These are phyloP conservation scores for Amniataba percoides DNA, from an alignment of 2,797 vertebrate species.

Conservation along the genomic window DNA sequence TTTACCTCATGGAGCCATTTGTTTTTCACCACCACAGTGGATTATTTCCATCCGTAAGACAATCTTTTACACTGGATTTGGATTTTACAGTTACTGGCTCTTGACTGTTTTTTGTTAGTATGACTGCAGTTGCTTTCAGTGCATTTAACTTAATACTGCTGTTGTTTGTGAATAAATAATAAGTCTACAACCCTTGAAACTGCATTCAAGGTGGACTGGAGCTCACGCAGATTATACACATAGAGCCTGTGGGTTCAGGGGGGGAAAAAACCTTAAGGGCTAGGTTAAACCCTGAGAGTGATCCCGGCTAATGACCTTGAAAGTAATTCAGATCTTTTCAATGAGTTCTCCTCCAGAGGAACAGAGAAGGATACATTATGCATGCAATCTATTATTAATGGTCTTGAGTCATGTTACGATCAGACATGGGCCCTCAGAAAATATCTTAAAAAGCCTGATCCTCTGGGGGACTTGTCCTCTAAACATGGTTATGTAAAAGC, in stretches of 20 bases:
- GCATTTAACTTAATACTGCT: background rate
- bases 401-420: conserved; percentile 85
- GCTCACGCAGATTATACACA: background rate
- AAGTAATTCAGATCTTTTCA: conserved; percentile 74
- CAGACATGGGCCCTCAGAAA: conserved; percentile 71
- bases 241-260: background rate
- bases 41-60: background rate
- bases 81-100: background rate
- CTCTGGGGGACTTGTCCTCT: conserved; percentile 39
- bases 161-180: background rate
- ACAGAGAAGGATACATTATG: conserved; percentile 83
- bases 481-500: conserved; percentile 40
- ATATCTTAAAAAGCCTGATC: conserved; percentile 52
- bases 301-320: conserved; percentile 79
- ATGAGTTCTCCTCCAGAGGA: conserved; percentile 67
- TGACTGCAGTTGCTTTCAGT: background rate
- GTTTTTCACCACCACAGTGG: background rate
- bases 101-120: background rate
- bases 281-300: conserved; percentile 30
- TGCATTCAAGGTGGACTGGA: background rate
- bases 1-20: background rate
- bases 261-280: background rate
- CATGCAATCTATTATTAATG: conserved; percentile 87
- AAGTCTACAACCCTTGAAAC: background rate
- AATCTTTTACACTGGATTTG: background rate